Percentiles rank a stretch among this genome's conserved stretches.
Evolutionary conservation across 2,888 invertebrate species (phyloP).

Genomic region (Pyralis farinalis): DNA sequence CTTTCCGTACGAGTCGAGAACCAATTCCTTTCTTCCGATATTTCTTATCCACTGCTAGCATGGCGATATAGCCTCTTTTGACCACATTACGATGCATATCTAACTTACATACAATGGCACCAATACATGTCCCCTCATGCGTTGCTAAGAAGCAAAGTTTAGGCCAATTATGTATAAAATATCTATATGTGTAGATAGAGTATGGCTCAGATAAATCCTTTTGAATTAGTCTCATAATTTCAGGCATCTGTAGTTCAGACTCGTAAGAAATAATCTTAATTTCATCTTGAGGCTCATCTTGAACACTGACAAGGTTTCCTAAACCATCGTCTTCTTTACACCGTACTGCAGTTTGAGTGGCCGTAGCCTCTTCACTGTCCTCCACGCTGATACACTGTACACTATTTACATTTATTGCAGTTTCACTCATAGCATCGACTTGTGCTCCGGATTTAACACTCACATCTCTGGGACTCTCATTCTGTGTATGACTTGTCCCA

Average conservation of each 20-base stretch:
- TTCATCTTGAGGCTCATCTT: conserved; percentile 46
- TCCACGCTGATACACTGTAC: conserved; percentile 56
- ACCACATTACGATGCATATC: conserved; percentile 95
- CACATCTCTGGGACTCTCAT: conserved; percentile 40
- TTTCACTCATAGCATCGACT: conserved; percentile 38
- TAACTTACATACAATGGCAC: conserved; percentile 99
- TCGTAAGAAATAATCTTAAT: conserved; percentile 85
- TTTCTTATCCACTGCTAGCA: conserved; percentile 98
- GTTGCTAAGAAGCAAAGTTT: conserved; percentile 98
- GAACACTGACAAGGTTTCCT: conserved; percentile 36
- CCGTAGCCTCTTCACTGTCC: conserved; percentile 27
- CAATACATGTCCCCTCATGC: conserved; percentile 93
- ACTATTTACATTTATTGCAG: conserved; percentile 59
- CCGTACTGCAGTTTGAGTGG: conserved; percentile 31
- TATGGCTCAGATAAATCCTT: conserved; percentile 99
- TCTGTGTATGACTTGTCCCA: conserved; percentile 62
- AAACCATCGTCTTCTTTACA: conserved; percentile 40
- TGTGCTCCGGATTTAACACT: conserved; percentile 39
- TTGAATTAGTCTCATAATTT: conserved; percentile 99
- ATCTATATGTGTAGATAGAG: conserved; percentile 99
- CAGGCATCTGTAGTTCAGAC: conserved; percentile 98
- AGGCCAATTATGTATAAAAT: conserved; percentile 99
- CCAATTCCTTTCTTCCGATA: conserved; percentile 97
- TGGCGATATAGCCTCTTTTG: conserved; percentile 98
- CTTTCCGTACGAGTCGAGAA: conserved; percentile 88